A percentile compares a stretch with the other conserved stretches of the same genome.
Evolutionary conservation across 2,797 vertebrate genomes (phyloP).

Genomic region (Melanitta fusca): DNA sequence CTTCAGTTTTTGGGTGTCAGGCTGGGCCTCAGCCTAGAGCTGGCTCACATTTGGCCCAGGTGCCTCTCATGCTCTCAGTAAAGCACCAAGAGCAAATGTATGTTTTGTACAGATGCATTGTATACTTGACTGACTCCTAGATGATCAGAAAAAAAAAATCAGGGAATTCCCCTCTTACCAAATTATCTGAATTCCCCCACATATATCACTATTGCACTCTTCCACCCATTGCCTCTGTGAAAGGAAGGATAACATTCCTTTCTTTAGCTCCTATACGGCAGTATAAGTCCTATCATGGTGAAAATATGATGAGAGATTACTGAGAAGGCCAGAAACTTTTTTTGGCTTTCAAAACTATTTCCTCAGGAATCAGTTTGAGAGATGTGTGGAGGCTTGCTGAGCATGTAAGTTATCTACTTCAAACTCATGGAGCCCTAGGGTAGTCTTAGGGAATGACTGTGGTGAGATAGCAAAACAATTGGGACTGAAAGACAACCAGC

Average conservation of each 20-base stretch:
- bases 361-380: background rate
- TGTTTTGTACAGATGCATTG: background rate
- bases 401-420: background rate
- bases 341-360: background rate
- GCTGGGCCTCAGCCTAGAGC: background rate
- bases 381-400: background rate
- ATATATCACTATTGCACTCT: background rate
- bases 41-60: background rate
- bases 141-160: background rate
- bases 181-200: background rate
- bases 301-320: background rate
- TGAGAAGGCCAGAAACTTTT: background rate
- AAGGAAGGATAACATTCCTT: background rate
- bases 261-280: background rate
- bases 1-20: background rate
- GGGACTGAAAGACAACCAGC: background rate
- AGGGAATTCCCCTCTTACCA: background rate
- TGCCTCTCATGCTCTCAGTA: accelerated
- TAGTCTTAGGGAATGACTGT: background rate
- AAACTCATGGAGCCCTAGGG: background rate
- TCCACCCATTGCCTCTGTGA: background rate
- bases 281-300: background rate
- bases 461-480: background rate
- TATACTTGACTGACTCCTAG: background rate
- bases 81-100: background rate